phyloP scores from a whole-genome alignment of 2,888 invertebrate genomes.

The Catocala fraxini region DNA sequence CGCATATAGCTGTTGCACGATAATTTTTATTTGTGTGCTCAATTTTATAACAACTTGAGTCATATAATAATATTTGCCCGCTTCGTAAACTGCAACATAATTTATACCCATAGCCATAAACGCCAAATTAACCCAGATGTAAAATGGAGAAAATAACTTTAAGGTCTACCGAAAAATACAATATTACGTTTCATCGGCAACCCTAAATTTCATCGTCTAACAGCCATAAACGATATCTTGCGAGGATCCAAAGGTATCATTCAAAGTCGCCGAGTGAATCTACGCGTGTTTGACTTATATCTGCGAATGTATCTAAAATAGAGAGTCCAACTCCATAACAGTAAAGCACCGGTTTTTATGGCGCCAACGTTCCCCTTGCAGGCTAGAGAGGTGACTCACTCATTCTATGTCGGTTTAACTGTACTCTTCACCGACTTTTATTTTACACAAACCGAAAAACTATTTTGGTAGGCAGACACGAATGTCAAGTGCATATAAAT shows the following conservation, averaged over 20 bases:
- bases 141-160: conserved; percentile 13
- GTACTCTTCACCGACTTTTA: conserved; percentile 54
- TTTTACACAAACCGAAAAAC: conserved; percentile 47
- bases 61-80: conserved; percentile 26
- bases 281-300: conserved; percentile 53
- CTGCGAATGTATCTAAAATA: conserved; percentile 55
- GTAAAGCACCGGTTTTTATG: conserved; percentile 53
- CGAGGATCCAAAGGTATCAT: conserved; percentile 67
- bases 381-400: conserved; percentile 52
- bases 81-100: conserved; percentile 23
- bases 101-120: conserved; percentile 11
- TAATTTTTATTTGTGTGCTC: conserved; percentile 40
- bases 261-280: conserved; percentile 58
- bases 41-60: conserved; percentile 30
- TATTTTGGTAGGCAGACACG: conserved; percentile 23
- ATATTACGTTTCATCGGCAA: conserved; percentile 33
- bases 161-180: conserved; percentile 8
- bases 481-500: conserved; percentile 31
- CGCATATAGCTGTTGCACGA: conserved; percentile 16
- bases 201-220: conserved; percentile 61
- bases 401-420: conserved; percentile 55
- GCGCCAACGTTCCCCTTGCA: conserved; percentile 37
- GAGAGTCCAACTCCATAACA: conserved; percentile 49
- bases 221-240: conserved; percentile 57
- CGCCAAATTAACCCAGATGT: conserved; percentile 12